phyloP scores from a whole-genome alignment of 2,888 invertebrate genomes.

The Athalia circularis region DNA sequence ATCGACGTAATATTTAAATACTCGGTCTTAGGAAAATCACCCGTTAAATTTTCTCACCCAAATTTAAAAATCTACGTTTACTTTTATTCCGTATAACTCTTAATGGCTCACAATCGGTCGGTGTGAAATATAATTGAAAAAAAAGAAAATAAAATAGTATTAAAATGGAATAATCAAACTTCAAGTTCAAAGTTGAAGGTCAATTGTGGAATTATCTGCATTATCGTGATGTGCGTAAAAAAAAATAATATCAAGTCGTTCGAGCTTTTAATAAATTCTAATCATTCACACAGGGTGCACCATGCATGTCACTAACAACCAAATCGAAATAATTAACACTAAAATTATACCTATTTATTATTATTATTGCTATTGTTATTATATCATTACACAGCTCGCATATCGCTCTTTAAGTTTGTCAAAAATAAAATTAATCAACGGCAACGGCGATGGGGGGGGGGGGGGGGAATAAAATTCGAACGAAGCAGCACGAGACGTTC shows the following conservation, averaged over 20 bases:
- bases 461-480: not conserved
- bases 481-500: no score
- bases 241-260: constrained; percentile 26
- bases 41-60: no score
- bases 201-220: not conserved
- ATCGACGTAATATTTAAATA: no score
- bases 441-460: no score
- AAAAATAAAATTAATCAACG: not conserved
- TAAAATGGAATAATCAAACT: no score
- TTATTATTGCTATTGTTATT: no score
- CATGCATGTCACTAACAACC: constrained; percentile 38
- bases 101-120: no score
- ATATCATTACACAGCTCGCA: not conserved
- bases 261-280: constrained; percentile 17
- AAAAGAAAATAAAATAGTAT: not conserved
- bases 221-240: not conserved
- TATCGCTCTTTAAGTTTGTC: constrained; percentile 13
- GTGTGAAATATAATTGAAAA: not conserved
- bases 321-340: not conserved
- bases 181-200: not conserved
- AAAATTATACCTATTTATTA: not conserved
- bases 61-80: no score
- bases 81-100: no score
- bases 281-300: constrained; percentile 34
- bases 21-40: no score